A percentile compares a stretch with the other conserved stretches of the same genome.
Conservation (phyloP, 2,113 vertebrate species). For the Proteles cristata region DNA sequence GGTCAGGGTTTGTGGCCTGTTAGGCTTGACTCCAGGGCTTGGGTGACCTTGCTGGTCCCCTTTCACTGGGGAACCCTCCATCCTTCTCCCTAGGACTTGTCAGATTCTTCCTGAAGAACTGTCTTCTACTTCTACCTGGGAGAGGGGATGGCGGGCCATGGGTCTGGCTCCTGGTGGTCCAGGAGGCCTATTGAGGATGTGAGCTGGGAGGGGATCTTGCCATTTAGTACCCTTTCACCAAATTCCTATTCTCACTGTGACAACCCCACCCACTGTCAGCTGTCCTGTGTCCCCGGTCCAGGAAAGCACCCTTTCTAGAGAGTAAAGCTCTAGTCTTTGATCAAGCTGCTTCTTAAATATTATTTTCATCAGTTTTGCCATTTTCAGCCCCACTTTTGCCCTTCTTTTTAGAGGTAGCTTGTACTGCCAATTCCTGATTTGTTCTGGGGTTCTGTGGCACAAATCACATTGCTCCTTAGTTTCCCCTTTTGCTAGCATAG, state of each 20-base stretch:
- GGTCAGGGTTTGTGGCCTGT: not conserved
- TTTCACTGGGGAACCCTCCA: not conserved
- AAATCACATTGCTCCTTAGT: not conserved
- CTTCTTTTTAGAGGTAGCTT: not conserved
- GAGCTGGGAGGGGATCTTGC: not conserved
- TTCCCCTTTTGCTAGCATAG: not conserved
- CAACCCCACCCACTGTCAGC: no score
- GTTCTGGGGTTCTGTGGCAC: not conserved
- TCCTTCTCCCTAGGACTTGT: not conserved
- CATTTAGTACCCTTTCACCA: not conserved
- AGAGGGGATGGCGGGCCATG: no score
- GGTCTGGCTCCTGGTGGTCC: not conserved
- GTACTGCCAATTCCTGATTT: not conserved
- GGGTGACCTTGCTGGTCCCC: not conserved
- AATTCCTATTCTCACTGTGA: not conserved
- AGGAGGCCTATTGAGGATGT: not conserved
- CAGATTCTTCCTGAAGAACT: not conserved
- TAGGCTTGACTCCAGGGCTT: not conserved
- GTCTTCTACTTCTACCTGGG: not conserved
- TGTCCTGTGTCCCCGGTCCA: not conserved
- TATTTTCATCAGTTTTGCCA: not conserved
- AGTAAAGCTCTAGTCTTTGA: not conserved
- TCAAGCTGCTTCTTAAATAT: not conserved
- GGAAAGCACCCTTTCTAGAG: not conserved
- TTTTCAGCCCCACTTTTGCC: not conserved